A percentile compares a stretch with the other conserved stretches of the same genome.
Conservation (phyloP, 2,888 invertebrate species). For the Philhelius pedissequus region DNA sequence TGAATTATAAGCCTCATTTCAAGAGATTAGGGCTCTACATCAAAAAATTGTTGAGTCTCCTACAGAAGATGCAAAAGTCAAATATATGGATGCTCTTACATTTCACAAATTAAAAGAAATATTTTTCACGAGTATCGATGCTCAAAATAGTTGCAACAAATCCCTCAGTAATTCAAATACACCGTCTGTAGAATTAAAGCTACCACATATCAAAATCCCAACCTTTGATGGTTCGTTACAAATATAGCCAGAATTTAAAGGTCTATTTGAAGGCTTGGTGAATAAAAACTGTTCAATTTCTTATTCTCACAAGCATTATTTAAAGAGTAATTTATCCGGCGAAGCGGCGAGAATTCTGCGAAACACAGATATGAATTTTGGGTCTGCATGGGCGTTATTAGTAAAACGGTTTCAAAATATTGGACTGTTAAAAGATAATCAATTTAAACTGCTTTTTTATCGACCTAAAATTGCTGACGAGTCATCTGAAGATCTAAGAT, state of each 20-base stretch:
- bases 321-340: neutral
- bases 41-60: no score
- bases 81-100: no score
- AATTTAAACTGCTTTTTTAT: neutral
- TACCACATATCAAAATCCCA: slow-evolving; percentile 12
- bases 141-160: neutral
- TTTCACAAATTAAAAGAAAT: neutral
- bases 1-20: neutral
- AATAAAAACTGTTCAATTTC: slow-evolving; percentile 8
- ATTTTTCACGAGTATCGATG: neutral
- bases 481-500: neutral
- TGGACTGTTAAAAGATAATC: slow-evolving; percentile 1
- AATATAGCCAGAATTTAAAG: slow-evolving; percentile 28
- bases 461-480: neutral
- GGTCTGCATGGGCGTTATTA: slow-evolving; percentile 26
- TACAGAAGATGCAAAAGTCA: no score
- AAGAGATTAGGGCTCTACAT: neutral
- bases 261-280: neutral
- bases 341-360: no score
- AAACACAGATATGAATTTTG: slow-evolving; percentile 10
- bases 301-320: slow-evolving; percentile 14
- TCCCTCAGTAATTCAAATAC: neutral
- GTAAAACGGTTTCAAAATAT: slow-evolving; percentile 22
- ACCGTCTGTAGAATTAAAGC: neutral
- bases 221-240: neutral